Evolutionary conservation across 2,113 vertebrate species (phyloP).

Genomic region (Mesocricetus auratus): DNA sequence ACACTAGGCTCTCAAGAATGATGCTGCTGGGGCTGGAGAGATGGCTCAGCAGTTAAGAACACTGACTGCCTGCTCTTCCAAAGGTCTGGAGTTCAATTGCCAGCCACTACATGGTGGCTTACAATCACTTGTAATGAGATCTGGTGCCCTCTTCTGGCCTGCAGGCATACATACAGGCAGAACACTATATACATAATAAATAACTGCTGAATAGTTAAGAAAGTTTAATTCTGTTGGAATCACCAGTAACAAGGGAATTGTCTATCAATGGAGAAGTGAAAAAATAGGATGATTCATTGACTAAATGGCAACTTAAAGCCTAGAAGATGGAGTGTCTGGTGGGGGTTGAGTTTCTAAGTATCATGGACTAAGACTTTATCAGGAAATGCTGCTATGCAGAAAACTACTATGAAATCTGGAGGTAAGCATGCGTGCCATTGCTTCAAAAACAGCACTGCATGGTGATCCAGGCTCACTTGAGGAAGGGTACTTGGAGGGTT

Average conservation of each 20-base stretch:
- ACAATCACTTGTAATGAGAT: too few species aligned
- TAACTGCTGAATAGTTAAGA: background rate
- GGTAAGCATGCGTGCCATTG: background rate
- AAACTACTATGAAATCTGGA: background rate
- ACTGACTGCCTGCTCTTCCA: too few species aligned
- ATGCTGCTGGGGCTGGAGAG: too few species aligned
- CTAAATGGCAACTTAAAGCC: background rate
- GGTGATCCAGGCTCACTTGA: background rate
- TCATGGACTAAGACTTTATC: background rate
- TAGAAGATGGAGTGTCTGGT: background rate
- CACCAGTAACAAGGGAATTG: background rate
- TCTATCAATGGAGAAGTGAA: background rate
- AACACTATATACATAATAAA: too few species aligned
- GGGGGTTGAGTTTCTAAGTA: background rate
- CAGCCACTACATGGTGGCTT: too few species aligned
- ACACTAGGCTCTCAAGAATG: background rate
- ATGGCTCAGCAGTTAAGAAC: too few species aligned
- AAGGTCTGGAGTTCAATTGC: too few species aligned
- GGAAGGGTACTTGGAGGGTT: too few species aligned
- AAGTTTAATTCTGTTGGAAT: background rate
- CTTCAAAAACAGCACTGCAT: background rate
- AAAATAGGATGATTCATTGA: background rate
- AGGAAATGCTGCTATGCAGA: background rate
- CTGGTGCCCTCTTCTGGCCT: too few species aligned
- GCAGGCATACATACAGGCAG: too few species aligned